phyloP scores from a whole-genome alignment of 2,113 vertebrate genomes.

The Melanostigma gelatinosum region DNA sequence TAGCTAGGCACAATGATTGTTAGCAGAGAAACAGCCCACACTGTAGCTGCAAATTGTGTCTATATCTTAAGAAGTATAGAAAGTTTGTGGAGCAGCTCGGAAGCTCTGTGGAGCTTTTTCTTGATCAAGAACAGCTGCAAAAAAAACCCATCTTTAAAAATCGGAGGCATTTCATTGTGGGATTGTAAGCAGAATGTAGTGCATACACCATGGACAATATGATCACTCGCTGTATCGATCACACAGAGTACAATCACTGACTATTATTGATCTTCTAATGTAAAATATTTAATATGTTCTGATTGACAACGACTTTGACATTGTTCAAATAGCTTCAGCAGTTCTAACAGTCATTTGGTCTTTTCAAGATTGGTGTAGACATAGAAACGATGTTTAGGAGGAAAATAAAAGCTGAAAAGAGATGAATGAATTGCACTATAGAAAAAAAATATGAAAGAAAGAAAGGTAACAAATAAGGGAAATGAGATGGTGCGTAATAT shows the following conservation, averaged over 20 bases:
- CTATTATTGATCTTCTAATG: not conserved
- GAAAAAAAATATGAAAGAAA: not conserved
- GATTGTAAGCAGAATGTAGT: not conserved
- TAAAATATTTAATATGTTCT: not conserved
- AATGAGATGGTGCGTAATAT: constrained; percentile 19
- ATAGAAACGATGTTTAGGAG: not conserved
- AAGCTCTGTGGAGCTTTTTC: not conserved
- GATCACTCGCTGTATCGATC: not conserved
- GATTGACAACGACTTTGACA: not conserved
- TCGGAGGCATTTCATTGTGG: not conserved
- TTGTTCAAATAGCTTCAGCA: not conserved
- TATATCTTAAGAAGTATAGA: not conserved
- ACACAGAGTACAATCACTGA: not conserved
- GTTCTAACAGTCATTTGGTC: not conserved
- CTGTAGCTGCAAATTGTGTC: not conserved
- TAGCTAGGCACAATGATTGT: not conserved
- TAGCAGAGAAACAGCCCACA: not conserved
- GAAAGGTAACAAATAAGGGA: constrained; percentile 32
- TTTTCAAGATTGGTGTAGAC: not conserved
- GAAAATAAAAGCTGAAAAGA: constrained; percentile 46
- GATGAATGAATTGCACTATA: constrained; percentile 1
- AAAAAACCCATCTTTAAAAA: not conserved
- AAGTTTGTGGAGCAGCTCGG: not conserved
- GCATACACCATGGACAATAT: not conserved
- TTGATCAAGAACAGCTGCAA: not conserved